Evolutionary conservation across 2,888 invertebrate genomes (phyloP).

Genomic region (Chydorus sphaericus): DNA sequence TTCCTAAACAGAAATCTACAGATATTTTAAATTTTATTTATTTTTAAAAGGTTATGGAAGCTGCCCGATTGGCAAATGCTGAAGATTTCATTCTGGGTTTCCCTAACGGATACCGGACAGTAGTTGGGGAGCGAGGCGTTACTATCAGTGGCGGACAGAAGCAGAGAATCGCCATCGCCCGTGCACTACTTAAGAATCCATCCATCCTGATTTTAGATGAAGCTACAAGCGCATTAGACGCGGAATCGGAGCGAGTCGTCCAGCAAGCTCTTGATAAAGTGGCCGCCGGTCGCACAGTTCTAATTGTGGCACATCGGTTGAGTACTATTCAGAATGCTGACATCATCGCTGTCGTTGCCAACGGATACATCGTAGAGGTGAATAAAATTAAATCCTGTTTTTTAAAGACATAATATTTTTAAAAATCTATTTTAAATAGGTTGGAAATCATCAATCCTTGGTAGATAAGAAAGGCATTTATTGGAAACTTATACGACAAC

Average conservation of each 20-base stretch:
- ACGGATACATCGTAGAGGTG: conserved; percentile 72
- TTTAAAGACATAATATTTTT: conserved; percentile 17
- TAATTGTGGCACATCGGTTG: conserved; percentile 89
- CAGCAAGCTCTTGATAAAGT: conserved; percentile 76
- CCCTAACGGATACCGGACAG: conserved; percentile 67
- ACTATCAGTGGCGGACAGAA: conserved; percentile 92
- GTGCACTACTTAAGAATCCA: conserved; percentile 83
- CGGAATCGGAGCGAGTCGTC: conserved; percentile 79
- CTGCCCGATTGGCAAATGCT: conserved; percentile 76
- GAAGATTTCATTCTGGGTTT: conserved; percentile 73
- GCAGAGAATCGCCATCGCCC: conserved; percentile 85
- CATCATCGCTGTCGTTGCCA: conserved; percentile 73
- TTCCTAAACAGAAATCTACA: neutral
- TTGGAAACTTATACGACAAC: conserved; percentile 67
- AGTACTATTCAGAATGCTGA: conserved; percentile 86
- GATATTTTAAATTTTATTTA: too few relatives aligned
- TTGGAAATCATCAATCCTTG: conserved; percentile 67
- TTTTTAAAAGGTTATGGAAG: conserved; percentile 63
- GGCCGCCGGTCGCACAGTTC: conserved; percentile 67
- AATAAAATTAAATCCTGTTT: conserved; percentile 13
- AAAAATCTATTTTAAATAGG: conserved; percentile 47
- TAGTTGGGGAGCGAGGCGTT: conserved; percentile 77
- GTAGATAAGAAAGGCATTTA: conserved; percentile 65
- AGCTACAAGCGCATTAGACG: conserved; percentile 87
- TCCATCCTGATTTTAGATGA: conserved; percentile 78